These are phyloP conservation scores for Altica lythri DNA, from an alignment of 2,888 invertebrate species.

Conservation along the genomic window DNA sequence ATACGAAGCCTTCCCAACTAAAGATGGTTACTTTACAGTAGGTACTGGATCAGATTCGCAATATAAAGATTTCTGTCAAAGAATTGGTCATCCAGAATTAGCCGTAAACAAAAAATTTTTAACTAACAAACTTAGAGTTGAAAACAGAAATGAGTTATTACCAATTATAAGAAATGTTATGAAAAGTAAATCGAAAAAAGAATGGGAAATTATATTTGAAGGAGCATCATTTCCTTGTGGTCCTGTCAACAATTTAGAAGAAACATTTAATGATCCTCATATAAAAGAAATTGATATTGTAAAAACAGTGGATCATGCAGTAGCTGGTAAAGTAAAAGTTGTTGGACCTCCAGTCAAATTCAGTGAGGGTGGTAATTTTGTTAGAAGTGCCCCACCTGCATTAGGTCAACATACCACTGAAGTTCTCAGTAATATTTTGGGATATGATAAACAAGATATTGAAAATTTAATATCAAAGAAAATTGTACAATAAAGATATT, in stretches of 20 bases:
- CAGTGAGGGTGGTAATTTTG: slow-evolving; percentile 71
- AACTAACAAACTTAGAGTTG: slow-evolving; percentile 76
- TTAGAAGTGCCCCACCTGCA: slow-evolving; percentile 77
- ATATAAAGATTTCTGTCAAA: slow-evolving; percentile 73
- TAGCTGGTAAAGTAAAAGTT: slow-evolving; percentile 72
- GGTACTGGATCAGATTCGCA: slow-evolving; percentile 87
- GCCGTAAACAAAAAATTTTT: slow-evolving; percentile 66
- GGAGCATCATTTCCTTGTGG: slow-evolving; percentile 84
- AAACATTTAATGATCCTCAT: slow-evolving; percentile 89
- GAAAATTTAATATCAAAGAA: slow-evolving; percentile 56
- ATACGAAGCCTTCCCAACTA: slow-evolving; percentile 86
- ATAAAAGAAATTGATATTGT: slow-evolving; percentile 74
- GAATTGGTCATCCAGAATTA: slow-evolving; percentile 67
- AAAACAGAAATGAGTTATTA: slow-evolving; percentile 73
- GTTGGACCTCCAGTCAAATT: slow-evolving; percentile 88
- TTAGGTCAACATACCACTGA: slow-evolving; percentile 87
- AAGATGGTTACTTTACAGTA: slow-evolving; percentile 82
- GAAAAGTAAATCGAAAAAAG: slow-evolving; percentile 68
- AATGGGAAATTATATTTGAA: slow-evolving; percentile 77
- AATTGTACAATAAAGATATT: slow-evolving; percentile 55
- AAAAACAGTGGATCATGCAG: slow-evolving; percentile 71
- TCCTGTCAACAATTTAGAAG: slow-evolving; percentile 83
- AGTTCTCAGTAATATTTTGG: slow-evolving; percentile 70
- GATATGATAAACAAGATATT: slow-evolving; percentile 67
- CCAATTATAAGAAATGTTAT: slow-evolving; percentile 63